Base-by-base conservation (phyloP, 2,888 invertebrate genomes). In the Andrena fulva region DNA sequence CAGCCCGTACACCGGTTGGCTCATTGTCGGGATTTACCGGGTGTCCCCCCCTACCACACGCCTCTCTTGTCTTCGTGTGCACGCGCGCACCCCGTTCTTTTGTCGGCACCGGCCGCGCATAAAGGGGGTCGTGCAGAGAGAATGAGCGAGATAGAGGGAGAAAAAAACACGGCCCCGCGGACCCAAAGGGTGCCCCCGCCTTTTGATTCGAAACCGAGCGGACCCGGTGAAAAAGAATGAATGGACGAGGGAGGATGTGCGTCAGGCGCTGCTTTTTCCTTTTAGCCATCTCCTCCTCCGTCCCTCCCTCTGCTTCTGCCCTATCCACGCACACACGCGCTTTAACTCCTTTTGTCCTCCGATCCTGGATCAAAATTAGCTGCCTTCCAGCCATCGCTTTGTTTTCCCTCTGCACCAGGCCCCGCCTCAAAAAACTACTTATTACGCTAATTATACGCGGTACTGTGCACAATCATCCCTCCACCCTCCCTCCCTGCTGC, bases 371-470 rank as follows among this genome's bases (percentile, higher is more conserved):
- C 90, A 87, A 90, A 93, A 93, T 93, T 93, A 93, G 93, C 93
- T 91, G 92, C 91, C 92, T 92, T 91, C 89, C 87, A 91, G 86
- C 89, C 90, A 90, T 88, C 90, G 90, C 92, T 91, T 93, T 93
- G 92, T 93, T 93, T 93, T 93, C 92, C 85, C 89, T 88, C 90
- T 85, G 88, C 88, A 87, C 84, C 42, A 82, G 87, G 87, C 74
- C 82, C 90, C 91, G 91, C 92, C 92, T 90, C 86, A 91, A 91
- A 93, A 92, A 92, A 92, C 93, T 92, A 92, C 92, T 93, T 93
- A 93, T 93, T 93, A 93, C 93, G 92, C 93, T 93, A 93, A 93
- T 93, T 93, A 93, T 93, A 93, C 93, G 91, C 92, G 91, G 89
- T 89, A 79, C 89, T 78, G 83, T 77, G 83, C 86, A 80, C 82